A percentile compares a stretch with the other conserved stretches of the same genome.
Evolutionary conservation across 2,797 vertebrate species (phyloP).

Genomic region (Paramormyrops hopkinsi): DNA sequence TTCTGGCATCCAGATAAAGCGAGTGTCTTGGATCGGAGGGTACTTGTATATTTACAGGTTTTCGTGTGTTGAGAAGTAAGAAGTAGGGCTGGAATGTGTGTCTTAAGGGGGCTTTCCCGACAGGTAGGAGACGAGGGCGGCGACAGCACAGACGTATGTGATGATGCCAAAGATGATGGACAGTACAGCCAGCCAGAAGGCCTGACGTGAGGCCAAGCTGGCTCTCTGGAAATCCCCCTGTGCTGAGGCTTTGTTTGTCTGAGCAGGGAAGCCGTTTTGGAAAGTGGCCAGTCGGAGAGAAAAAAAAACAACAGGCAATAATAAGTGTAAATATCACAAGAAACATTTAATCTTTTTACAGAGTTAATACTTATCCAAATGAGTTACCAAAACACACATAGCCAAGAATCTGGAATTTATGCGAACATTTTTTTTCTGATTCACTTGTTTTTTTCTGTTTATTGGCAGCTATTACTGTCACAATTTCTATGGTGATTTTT

Average conservation of each 20-base stretch:
- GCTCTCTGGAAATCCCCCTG: slow-evolving; percentile 75
- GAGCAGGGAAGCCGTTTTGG: slow-evolving; percentile 20
- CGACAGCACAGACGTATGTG: slow-evolving; percentile 72
- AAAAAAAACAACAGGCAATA: background rate
- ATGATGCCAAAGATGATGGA: slow-evolving; percentile 79
- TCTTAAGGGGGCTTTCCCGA: slow-evolving; percentile 74
- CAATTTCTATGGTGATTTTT: background rate
- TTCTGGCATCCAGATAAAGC: background rate
- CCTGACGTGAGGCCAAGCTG: slow-evolving; percentile 69
- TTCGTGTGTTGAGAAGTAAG: background rate
- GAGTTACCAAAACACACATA: background rate
- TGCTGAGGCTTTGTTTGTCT: slow-evolving; percentile 82
- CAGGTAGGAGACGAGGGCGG: slow-evolving; percentile 75
- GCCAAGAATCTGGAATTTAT: background rate
- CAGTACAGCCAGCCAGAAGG: slow-evolving; percentile 76
- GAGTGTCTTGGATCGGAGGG: background rate
- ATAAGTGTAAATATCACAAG: background rate
- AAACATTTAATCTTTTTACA: background rate
- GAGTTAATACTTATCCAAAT: background rate
- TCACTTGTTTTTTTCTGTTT: background rate
- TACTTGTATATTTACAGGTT: background rate
- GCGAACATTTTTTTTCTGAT: background rate
- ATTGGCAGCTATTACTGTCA: background rate
- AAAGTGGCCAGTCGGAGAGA: background rate
- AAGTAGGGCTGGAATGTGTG: background rate